Conservation (phyloP, 2,888 invertebrate genomes). For the Apamea sordens region DNA sequence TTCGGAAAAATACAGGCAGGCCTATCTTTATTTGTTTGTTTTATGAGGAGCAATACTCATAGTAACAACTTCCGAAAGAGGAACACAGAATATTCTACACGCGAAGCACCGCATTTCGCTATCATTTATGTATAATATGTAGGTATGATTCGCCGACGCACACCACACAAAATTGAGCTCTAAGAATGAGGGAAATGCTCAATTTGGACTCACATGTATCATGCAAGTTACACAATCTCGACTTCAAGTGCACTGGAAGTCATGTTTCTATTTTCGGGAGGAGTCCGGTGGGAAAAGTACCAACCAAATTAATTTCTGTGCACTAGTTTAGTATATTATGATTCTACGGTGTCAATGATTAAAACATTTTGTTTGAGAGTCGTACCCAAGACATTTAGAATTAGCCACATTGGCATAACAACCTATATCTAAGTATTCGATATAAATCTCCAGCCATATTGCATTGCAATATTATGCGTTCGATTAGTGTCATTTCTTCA, state of each 20-base stretch:
- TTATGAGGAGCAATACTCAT: conserved; percentile 16
- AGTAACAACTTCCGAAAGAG: not conserved
- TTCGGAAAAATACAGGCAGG: not conserved
- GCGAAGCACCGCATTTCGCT: conserved; percentile 16
- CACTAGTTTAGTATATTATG: not conserved
- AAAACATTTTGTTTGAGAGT: not conserved
- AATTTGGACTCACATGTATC: conserved; percentile 40
- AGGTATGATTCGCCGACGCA: conserved; percentile 33
- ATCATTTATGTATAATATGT: conserved; percentile 35
- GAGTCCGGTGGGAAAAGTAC: not conserved
- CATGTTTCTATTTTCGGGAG: conserved; percentile 27
- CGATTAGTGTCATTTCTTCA: conserved; percentile 26
- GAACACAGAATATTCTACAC: conserved; percentile 15
- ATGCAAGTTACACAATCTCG: conserved; percentile 23
- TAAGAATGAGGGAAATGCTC: conserved; percentile 25
- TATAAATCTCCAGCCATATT: conserved; percentile 14
- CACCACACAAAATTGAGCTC: conserved; percentile 25
- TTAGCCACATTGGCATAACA: not conserved
- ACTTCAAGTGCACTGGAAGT: conserved; percentile 16
- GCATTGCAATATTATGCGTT: conserved; percentile 20
- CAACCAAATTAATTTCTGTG: conserved; percentile 3
- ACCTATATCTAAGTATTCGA: not conserved
- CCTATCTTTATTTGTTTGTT: conserved; percentile 1
- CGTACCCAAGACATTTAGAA: not conserved
- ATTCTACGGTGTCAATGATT: not conserved